Percentiles rank a stretch among this genome's conserved stretches.
phyloP scores from a whole-genome alignment of 2,113 vertebrate species.

The Micromys minutus region DNA sequence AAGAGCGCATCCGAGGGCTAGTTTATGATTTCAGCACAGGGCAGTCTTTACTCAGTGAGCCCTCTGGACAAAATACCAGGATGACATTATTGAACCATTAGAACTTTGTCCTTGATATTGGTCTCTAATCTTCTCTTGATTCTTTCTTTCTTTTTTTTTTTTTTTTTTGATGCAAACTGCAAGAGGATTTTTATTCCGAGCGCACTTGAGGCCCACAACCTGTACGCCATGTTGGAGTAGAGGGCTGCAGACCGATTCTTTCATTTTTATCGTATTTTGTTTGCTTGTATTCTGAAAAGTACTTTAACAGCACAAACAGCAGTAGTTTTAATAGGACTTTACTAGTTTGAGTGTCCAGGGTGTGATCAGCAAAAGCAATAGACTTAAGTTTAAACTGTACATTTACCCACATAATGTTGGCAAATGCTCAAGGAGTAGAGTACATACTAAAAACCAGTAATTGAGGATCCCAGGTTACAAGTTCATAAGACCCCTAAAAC shows the following conservation, averaged over 20 bases:
- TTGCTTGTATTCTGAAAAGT: background rate
- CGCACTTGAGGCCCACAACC: no score
- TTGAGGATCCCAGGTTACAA: background rate
- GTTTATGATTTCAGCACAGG: background rate
- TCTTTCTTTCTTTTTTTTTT: no score
- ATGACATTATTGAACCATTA: background rate
- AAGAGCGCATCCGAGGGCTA: background rate
- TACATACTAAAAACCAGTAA: background rate
- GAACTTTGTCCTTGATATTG: background rate
- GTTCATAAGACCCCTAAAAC: background rate
- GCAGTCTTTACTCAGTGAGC: background rate
- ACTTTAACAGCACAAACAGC: background rate
- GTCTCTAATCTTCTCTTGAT: background rate
- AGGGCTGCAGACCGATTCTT: no score
- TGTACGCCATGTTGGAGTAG: no score
- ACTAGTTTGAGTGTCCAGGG: background rate
- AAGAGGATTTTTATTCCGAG: no score
- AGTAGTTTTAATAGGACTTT: background rate
- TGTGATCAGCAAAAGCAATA: background rate
- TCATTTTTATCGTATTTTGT: background rate
- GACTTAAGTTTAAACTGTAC: background rate
- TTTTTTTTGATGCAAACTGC: no score
- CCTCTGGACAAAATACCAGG: background rate
- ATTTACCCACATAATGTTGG: background rate
- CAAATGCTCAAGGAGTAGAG: background rate